phyloP scores from a whole-genome alignment of 2,113 vertebrate species.

The Oryzias melastigma region DNA sequence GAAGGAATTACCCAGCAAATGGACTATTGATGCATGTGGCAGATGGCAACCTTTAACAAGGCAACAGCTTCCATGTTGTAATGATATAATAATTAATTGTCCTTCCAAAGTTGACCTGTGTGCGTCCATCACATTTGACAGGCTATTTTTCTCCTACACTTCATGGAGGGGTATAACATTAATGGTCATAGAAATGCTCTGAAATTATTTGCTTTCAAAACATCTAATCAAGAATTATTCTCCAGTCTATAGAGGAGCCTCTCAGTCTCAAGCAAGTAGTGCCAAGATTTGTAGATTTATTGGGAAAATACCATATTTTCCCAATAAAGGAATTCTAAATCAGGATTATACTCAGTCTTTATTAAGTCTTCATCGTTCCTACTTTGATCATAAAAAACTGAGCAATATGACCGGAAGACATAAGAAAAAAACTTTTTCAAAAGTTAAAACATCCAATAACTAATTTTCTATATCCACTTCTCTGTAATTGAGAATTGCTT shows the following conservation, averaged over 20 bases:
- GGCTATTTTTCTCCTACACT: slow-evolving; percentile 22
- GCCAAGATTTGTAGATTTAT: slow-evolving; percentile 1
- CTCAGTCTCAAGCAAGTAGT: slow-evolving; percentile 21
- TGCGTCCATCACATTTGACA: slow-evolving; percentile 28
- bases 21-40: slow-evolving; percentile 49
- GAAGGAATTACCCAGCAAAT: slow-evolving; percentile 63
- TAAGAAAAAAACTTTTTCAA: too few species aligned
- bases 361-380: too few species aligned
- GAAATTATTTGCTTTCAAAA: slow-evolving; percentile 25
- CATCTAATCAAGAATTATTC: slow-evolving; percentile 24
- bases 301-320: too few species aligned
- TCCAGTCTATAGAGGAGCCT: slow-evolving; percentile 27
- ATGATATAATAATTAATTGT: slow-evolving; percentile 53
- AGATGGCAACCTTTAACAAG: slow-evolving; percentile 65
- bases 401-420: too few species aligned
- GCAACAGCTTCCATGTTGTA: slow-evolving; percentile 47
- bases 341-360: too few species aligned
- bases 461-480: too few species aligned
- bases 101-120: slow-evolving; percentile 29
- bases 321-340: too few species aligned
- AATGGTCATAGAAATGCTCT: too few species aligned
- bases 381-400: too few species aligned
- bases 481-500: too few species aligned
- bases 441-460: too few species aligned
- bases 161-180: slow-evolving; percentile 14